These are phyloP conservation scores for Oithona nana DNA, from an alignment of 2,888 invertebrate species.

Conservation along the genomic window DNA sequence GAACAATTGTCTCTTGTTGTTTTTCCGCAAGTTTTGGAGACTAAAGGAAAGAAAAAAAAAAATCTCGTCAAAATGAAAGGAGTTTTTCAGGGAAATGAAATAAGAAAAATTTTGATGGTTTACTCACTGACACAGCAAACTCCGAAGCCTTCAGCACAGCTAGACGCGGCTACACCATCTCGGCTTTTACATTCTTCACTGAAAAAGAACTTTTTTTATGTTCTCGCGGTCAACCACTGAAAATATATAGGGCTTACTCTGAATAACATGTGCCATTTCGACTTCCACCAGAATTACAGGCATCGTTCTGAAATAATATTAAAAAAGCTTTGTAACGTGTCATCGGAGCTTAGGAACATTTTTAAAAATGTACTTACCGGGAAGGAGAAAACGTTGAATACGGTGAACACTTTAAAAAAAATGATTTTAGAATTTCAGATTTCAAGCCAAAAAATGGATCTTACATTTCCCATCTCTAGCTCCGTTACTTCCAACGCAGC, in stretches of 20 bases:
- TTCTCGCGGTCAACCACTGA: too few relatives aligned
- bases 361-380: background rate
- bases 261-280: background rate
- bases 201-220: too few relatives aligned
- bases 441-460: too few relatives aligned
- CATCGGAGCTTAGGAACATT: background rate
- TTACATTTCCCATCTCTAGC: too few relatives aligned
- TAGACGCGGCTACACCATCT: background rate
- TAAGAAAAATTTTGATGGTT: too few relatives aligned
- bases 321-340: background rate
- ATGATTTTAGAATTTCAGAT: too few relatives aligned
- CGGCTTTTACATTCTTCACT: background rate
- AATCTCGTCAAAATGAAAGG: background rate
- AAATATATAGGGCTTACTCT: too few relatives aligned
- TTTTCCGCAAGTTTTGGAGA: background rate
- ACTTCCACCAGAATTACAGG: background rate
- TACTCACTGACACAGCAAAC: background rate
- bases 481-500: too few relatives aligned
- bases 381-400: background rate
- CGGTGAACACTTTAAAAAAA: background rate
- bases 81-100: too few relatives aligned
- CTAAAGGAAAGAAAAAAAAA: background rate
- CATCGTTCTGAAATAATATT: background rate
- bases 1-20: background rate
- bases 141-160: background rate